Evolutionary conservation across 2,797 vertebrate species (phyloP).

Genomic region (Rachycentron canadum): DNA sequence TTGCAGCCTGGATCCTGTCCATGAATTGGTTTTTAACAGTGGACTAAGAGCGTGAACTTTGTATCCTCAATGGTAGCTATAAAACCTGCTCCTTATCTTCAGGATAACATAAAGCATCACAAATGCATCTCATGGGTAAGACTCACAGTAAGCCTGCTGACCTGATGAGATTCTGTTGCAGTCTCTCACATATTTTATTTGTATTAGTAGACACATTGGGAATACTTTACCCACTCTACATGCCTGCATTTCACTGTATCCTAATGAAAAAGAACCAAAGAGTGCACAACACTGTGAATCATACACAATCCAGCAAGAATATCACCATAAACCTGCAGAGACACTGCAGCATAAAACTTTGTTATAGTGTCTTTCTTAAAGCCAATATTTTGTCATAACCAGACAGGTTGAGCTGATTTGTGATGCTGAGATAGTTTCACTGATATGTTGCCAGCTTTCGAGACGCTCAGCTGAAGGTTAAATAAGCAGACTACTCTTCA

Average conservation of each 20-base stretch:
- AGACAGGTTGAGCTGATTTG: conserved; percentile 52
- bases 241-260: not conserved
- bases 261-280: not conserved
- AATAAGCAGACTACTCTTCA: conserved; percentile 31
- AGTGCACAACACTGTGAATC: not conserved
- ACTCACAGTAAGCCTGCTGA: not conserved
- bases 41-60: not conserved
- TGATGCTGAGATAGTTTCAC: conserved; percentile 37
- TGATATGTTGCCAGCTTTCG: conserved; percentile 39
- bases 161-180: not conserved
- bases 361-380: conserved; percentile 7
- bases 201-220: not conserved
- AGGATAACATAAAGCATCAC: not conserved
- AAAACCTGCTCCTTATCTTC: not conserved
- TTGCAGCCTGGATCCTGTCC: not conserved
- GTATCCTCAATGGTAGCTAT: too few relatives aligned
- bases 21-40: not conserved
- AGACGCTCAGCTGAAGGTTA: conserved; percentile 51
- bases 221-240: not conserved
- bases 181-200: not conserved
- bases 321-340: conserved; percentile 12
- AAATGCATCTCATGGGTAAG: not conserved
- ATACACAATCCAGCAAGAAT: not conserved
- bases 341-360: conserved; percentile 15
- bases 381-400: conserved; percentile 29